These are phyloP conservation scores for Siphamia tubifer DNA, from an alignment of 2,113 vertebrate species.

Conservation along the genomic window DNA sequence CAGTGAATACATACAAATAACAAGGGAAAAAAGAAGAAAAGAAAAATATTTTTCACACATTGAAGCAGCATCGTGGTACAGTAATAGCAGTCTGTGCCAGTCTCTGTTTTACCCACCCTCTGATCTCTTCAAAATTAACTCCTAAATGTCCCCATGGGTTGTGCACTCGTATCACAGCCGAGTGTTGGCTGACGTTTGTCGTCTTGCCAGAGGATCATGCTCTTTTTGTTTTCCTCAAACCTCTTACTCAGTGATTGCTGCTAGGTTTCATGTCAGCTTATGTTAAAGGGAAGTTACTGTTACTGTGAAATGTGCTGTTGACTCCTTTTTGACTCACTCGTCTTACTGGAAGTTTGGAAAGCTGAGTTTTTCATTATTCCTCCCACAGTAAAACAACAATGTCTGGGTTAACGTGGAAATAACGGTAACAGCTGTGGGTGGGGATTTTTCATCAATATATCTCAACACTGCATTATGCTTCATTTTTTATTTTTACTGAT, in stretches of 20 bases:
- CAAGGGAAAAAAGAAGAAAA: background rate
- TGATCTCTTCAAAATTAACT: slow-evolving; percentile 8
- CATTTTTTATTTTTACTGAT: too few species aligned
- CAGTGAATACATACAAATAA: background rate
- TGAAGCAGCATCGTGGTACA: background rate
- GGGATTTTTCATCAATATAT: too few species aligned
- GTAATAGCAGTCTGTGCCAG: background rate
- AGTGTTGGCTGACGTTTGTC: background rate
- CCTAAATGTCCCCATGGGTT: background rate
- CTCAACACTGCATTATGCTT: too few species aligned
- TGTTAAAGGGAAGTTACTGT: background rate
- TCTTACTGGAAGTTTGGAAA: background rate
- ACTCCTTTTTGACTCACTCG: background rate
- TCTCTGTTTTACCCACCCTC: background rate
- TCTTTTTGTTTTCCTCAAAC: background rate
- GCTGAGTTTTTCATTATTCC: background rate
- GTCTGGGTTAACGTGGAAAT: background rate
- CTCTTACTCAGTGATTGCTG: background rate
- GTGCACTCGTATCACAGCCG: background rate
- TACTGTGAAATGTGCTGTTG: background rate
- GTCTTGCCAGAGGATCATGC: background rate
- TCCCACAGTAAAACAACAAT: background rate
- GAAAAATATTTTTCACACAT: background rate
- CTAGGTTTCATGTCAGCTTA: background rate
- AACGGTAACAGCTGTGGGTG: too few species aligned